These are phyloP conservation scores for Saccostrea cuccullata DNA, from an alignment of 1,140 invertebrate genomes.

Conservation along the genomic window DNA sequence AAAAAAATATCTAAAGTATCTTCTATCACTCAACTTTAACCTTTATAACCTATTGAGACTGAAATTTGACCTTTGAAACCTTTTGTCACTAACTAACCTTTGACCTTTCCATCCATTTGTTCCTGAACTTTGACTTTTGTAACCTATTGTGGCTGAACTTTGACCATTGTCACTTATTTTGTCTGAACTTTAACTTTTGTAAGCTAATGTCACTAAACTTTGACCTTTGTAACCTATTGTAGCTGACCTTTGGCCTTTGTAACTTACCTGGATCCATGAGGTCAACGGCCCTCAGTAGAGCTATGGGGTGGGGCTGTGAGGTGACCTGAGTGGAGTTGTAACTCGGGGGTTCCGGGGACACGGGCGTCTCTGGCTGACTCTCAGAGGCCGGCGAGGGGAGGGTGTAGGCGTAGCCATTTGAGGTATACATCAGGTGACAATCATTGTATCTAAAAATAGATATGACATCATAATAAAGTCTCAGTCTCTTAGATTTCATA, in stretches of 20 bases:
- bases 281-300: constrained; percentile 68
- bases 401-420: constrained; percentile 59
- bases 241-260: no score
- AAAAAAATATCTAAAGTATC: no score
- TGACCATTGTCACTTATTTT: constrained; percentile 46
- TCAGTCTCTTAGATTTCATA: no score
- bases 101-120: no score
- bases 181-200: no score
- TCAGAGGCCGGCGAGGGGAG: constrained; percentile 40
- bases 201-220: no score
- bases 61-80: constrained; percentile 16
- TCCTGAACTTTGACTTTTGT: no score
- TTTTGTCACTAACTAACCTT: background rate
- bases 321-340: constrained; percentile 62
- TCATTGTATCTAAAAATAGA: constrained; percentile 20
- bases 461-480: background rate
- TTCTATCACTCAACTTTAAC: no score
- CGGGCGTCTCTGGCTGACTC: constrained; percentile 46
- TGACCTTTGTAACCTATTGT: no score
- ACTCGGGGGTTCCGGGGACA: constrained; percentile 51
- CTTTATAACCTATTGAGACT: no score
- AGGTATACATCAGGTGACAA: constrained; percentile 49
- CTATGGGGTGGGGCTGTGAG: constrained; percentile 63
- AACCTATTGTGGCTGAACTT: no score
- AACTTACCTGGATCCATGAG: constrained; percentile 70